A percentile compares a stretch with the other conserved stretches of the same genome.
These are phyloP conservation scores for Agrotis puta DNA, from an alignment of 2,888 invertebrate species.

Conservation along the genomic window DNA sequence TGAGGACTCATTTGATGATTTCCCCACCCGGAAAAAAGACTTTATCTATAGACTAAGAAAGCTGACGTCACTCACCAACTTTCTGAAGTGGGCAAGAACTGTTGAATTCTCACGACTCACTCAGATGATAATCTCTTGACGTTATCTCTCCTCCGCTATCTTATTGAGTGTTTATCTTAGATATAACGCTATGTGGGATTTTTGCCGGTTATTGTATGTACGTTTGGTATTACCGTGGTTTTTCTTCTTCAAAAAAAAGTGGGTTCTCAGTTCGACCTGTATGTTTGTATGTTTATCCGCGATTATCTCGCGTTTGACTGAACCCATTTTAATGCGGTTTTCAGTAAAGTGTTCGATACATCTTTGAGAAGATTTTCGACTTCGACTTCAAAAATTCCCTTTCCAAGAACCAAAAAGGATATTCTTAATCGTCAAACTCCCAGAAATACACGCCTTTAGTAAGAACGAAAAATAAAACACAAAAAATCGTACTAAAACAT, in stretches of 20 bases:
- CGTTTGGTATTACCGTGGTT: neutral
- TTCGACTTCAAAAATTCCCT: neutral
- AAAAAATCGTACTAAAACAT: slow-evolving; percentile 2
- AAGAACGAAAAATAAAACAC: neutral
- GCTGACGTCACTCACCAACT: slow-evolving; percentile 43
- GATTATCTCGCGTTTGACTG: too few species aligned
- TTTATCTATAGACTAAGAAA: too few species aligned
- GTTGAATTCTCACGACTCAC: slow-evolving; percentile 61
- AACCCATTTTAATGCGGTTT: too few species aligned
- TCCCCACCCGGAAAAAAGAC: too few species aligned
- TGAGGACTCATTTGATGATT: too few species aligned
- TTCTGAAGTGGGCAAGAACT: slow-evolving; percentile 39
- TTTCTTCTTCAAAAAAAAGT: too few species aligned
- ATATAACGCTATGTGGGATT: slow-evolving; percentile 54
- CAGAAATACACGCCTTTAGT: neutral
- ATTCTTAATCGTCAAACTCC: neutral
- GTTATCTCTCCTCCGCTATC: slow-evolving; percentile 55
- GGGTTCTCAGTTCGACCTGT: too few species aligned
- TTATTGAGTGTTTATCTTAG: slow-evolving; percentile 58
- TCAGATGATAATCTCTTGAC: slow-evolving; percentile 58
- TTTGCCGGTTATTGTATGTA: slow-evolving; percentile 38
- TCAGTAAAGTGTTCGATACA: too few species aligned
- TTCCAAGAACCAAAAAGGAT: neutral
- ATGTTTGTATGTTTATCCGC: too few species aligned
- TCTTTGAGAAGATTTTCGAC: too few species aligned